These are phyloP conservation scores for Microctonus brassicae DNA, from an alignment of 2,888 invertebrate genomes.

Conservation along the genomic window DNA sequence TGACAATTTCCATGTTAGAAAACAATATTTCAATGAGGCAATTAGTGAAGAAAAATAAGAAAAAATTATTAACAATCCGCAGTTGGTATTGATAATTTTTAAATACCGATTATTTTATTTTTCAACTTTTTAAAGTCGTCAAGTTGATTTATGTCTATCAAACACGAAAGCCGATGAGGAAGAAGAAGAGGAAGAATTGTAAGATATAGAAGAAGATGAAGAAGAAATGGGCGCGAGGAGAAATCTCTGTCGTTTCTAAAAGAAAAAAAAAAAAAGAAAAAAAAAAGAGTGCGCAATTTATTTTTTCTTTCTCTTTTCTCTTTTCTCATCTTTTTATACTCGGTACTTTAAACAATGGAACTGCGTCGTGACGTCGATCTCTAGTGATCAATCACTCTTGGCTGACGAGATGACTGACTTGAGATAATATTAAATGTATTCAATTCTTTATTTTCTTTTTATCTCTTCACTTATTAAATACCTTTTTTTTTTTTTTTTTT, in stretches of 20 bases:
- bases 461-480: background rate
- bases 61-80: background rate
- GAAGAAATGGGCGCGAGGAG: background rate
- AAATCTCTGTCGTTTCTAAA: background rate
- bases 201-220: constrained; percentile 10
- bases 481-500: background rate
- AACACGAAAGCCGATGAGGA: no score
- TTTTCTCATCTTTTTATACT: constrained; percentile 16
- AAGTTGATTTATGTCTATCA: constrained; percentile 63
- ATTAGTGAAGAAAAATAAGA: background rate
- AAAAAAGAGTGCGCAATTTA: no score
- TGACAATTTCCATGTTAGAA: no score
- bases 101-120: background rate
- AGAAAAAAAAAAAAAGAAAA: background rate
- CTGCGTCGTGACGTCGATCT: constrained; percentile 67
- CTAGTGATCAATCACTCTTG: constrained; percentile 65
- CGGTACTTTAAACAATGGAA: constrained; percentile 66
- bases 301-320: background rate
- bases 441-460: background rate
- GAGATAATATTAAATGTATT: background rate
- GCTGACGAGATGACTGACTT: background rate
- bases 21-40: background rate
- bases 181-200: background rate
- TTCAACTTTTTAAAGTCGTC: background rate
- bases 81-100: background rate